These are phyloP conservation scores for Myathropa florea DNA, from an alignment of 2,888 invertebrate species.

Conservation along the genomic window DNA sequence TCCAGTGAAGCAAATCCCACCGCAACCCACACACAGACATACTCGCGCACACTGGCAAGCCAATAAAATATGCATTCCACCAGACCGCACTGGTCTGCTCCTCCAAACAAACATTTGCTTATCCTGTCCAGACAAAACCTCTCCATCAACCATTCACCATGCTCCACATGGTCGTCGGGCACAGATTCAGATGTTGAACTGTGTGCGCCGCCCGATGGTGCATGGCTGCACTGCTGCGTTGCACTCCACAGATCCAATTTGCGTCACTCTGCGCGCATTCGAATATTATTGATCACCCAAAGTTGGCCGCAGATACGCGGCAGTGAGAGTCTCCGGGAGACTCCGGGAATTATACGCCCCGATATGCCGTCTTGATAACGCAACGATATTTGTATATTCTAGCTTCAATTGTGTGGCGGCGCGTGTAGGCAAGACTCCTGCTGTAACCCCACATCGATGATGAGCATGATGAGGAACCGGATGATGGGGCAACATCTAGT, in stretches of 20 bases:
- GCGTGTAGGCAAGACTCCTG: slow-evolving; percentile 37
- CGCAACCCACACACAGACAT: slow-evolving; percentile 13
- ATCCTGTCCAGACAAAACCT: slow-evolving; percentile 39
- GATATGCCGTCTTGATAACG: slow-evolving; percentile 66
- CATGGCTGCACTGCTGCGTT: slow-evolving; percentile 36
- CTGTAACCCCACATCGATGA: slow-evolving; percentile 25
- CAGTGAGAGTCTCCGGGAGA: neutral
- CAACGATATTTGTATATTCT: slow-evolving; percentile 3
- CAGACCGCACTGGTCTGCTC: neutral
- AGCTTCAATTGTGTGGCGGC: slow-evolving; percentile 36
- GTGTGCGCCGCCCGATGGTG: slow-evolving; percentile 1
- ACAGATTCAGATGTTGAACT: slow-evolving; percentile 53
- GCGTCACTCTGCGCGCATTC: slow-evolving; percentile 59
- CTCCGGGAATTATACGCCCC: slow-evolving; percentile 61
- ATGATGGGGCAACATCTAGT: slow-evolving; percentile 38
- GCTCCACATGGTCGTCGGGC: slow-evolving; percentile 1
- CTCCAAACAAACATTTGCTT: slow-evolving; percentile 34
- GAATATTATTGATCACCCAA: slow-evolving; percentile 62
- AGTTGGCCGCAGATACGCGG: slow-evolving; percentile 14
- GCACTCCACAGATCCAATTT: slow-evolving; percentile 51
- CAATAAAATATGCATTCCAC: slow-evolving; percentile 35
- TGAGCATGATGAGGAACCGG: slow-evolving; percentile 51
- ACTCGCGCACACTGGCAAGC: neutral
- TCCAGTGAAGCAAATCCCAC: neutral
- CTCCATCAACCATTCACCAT: slow-evolving; percentile 38